Base-by-base conservation (phyloP, 1,140 invertebrate genomes). In the Diprion similis region DNA sequence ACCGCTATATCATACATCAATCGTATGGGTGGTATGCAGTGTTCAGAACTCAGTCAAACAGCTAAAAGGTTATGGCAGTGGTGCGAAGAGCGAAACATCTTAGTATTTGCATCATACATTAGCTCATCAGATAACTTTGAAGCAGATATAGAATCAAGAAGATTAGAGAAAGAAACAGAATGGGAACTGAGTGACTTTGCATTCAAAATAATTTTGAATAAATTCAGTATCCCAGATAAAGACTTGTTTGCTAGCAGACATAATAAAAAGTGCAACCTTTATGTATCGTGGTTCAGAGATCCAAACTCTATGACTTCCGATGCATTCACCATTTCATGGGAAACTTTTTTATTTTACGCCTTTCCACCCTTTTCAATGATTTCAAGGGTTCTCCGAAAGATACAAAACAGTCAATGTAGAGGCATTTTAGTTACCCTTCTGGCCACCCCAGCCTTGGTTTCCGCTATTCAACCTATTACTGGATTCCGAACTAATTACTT, bases 1-100 rank as follows among this genome's bases (percentile, higher is more conserved):
- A 87, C 84, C 4, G 84, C 85, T 0, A 78, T 86, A 11, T 79
- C 81, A 24, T 82, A 84, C 59, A 75, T 85, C 18, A 84, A 86
- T 71, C 65, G 78, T 18, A 80, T 82, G 78, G 82, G 80, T 0
- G 80, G 83, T 4, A 73, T 83, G 45, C 80, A 82, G 73, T 82
- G 71, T 64, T 78, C 77, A 0, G 76, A 83, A 66, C 70, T 85
- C 24, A 80, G 77, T 70, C 9, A 73, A 9, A 37, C 84, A 18
- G n/a, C 81, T 46, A 75, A 74, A 68, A 2, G 59, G 1, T 82
- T 86, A 59, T 85, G 84, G 84, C 80, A 84, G 72, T 86, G 82
- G 82, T 80, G 78, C 73, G 83, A 86, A 75, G 46, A 66, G 9
- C 73, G 80, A 18, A 76, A 80, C 8, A 73, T 85, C 11, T 83